Evolutionary conservation across 2,888 invertebrate genomes (phyloP), one percentile per base, ranked within the genome.

Genomic region (Gryllus longicercus): DNA sequence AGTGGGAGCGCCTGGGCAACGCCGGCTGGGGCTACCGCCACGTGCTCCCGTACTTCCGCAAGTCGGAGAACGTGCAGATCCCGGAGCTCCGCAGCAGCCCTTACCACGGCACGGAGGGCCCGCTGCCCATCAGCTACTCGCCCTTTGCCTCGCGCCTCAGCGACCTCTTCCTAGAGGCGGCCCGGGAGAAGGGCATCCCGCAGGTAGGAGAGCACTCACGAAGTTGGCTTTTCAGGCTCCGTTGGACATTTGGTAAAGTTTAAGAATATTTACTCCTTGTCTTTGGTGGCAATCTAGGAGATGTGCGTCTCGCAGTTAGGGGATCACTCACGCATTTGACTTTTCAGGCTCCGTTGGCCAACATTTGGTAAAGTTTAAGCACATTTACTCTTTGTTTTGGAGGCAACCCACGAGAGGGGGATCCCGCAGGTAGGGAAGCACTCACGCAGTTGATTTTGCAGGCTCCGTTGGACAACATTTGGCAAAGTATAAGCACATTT

Each of bases 31-130:
- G 90, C 80, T 92, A 89, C 84, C 85, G 87, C 76, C 90, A 91
- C 82, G 91, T 92, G 0, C 87, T 94, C n/a, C 93, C 93, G 0
- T 94, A 94, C 85, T 94, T 92, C 85, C 90, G 90, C 80, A 92
- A 92, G 86, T 88, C 92, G 0, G 92, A 92, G 85, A 90, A 92
- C 81, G 85, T 88, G 1, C 90, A 90, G 84, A 81, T 85, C 11
- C 85, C 87, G 11, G 86, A 88, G 12, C 87, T 91, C 11, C 85
- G 89, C 49, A 88, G 92, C 83, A 88, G 87, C 4, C 84, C 87
- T 51, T 91, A 90, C 83, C 93, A 93, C 84, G 88, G 89, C 0
- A 88, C 88, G 11, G 89, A 90, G 3, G 93, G 93, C 1, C 92
- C 91, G 63, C 89, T 91, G 50, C 91, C 90, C 74, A 92, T 93